Conservation (phyloP, 2,113 vertebrate genomes). For the Amia ocellicauda region DNA sequence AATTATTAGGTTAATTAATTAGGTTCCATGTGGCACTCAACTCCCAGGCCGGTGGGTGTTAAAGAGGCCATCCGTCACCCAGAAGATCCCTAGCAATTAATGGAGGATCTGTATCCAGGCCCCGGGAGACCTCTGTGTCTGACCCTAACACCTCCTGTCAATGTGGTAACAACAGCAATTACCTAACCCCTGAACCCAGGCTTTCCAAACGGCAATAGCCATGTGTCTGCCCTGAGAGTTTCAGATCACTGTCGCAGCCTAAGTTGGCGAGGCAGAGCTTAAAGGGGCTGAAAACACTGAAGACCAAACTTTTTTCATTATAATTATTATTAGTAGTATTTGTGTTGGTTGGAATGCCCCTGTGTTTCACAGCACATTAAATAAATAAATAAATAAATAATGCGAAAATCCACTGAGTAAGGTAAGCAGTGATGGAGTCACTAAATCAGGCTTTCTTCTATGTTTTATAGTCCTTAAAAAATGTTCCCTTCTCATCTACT, state of each 20-base stretch:
- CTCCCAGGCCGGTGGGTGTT: background rate
- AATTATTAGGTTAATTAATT: no score
- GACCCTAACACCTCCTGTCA: slow-evolving; percentile 43
- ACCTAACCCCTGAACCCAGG: slow-evolving; percentile 51
- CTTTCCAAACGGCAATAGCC: slow-evolving; percentile 9
- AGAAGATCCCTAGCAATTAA: slow-evolving; percentile 9
- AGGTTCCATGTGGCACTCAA: background rate
- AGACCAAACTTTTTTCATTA: no score
- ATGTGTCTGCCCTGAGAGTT: background rate
- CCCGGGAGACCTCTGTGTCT: slow-evolving; percentile 15
- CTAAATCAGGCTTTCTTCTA: no score
- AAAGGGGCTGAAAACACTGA: no score
- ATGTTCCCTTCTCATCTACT: no score
- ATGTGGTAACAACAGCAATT: slow-evolving; percentile 45
- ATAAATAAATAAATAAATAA: no score
- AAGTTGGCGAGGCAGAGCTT: background rate
- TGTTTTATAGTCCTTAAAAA: no score
- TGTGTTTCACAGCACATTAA: no score
- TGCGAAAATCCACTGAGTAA: no score
- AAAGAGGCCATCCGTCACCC: slow-evolving; percentile 3
- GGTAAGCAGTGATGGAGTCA: no score
- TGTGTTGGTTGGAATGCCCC: no score
- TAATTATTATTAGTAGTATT: no score
- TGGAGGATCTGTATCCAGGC: background rate
- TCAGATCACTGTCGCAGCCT: background rate